Conservation (phyloP, 2,888 invertebrate species). For the Empis stercorea region DNA sequence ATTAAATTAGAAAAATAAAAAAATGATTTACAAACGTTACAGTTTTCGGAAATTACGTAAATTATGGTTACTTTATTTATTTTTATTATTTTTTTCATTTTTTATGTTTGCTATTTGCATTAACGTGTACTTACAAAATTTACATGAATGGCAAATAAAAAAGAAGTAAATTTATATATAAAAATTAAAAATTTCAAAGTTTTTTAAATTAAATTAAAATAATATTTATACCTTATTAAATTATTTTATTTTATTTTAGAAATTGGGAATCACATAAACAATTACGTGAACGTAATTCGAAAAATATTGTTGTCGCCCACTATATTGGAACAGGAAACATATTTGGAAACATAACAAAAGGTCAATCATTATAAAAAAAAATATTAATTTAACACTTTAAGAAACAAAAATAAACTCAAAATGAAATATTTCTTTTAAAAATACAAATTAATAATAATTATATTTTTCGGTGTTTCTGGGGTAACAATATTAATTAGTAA, state of each 20-base stretch:
- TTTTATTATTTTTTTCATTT: conserved; percentile 34
- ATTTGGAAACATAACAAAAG: conserved; percentile 67
- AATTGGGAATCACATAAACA: conserved; percentile 7
- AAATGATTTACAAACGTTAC: background rate
- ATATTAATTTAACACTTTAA: no score
- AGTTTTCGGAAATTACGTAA: conserved; percentile 31
- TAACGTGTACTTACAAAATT: conserved; percentile 32
- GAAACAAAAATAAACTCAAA: no score
- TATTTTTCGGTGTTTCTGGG: no score
- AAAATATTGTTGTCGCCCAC: conserved; percentile 67
- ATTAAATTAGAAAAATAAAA: background rate
- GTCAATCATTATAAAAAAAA: conserved; percentile 27
- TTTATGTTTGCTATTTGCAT: conserved; percentile 36
- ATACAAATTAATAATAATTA: conserved; percentile 1
- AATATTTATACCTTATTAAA: background rate
- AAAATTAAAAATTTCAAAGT: background rate
- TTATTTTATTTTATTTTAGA: conserved; percentile 3
- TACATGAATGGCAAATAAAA: conserved; percentile 17
- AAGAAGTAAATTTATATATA: conserved; percentile 4
- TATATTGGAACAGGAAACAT: conserved; percentile 72
- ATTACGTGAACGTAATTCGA: conserved; percentile 20
- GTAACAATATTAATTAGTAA: background rate
- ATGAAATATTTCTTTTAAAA: no score
- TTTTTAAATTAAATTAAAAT: background rate
- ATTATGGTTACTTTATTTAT: conserved; percentile 33